Conservation (phyloP, 2,888 invertebrate genomes). For the Thereva nobilitata region DNA sequence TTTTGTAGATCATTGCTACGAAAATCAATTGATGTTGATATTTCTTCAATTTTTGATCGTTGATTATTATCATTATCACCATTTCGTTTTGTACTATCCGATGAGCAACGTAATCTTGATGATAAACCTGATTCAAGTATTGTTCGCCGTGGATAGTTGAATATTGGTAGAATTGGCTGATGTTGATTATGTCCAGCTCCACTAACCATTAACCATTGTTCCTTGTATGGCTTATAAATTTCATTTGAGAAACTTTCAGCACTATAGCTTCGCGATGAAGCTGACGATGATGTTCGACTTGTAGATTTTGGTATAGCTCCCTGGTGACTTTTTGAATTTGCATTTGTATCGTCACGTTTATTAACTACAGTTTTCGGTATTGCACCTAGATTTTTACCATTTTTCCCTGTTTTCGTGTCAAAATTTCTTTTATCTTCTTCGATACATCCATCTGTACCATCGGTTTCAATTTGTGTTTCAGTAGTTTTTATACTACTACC, state of each 20-base stretch:
- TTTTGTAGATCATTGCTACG: conserved; percentile 25
- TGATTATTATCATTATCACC: conserved; percentile 8
- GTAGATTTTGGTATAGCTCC: conserved; percentile 72
- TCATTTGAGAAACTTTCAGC: conserved; percentile 60
- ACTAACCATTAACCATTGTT: conserved; percentile 57
- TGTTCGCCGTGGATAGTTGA: conserved; percentile 49
- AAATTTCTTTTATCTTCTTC: conserved; percentile 8
- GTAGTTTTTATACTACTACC: conserved; percentile 41
- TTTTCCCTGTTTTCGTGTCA: conserved; percentile 23
- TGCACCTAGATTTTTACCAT: conserved; percentile 45
- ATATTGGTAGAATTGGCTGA: too few species aligned
- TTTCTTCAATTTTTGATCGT: conserved; percentile 33
- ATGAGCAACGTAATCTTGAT: conserved; percentile 63
- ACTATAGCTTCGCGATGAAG: conserved; percentile 64
- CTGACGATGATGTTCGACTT: conserved; percentile 64
- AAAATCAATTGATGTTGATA: conserved; percentile 34
- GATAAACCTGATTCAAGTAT: conserved; percentile 39
- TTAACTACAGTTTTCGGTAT: conserved; percentile 56
- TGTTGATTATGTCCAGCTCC: conserved; percentile 46
- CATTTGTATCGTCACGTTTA: conserved; percentile 55
- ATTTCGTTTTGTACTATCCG: conserved; percentile 42
- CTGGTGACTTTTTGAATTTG: conserved; percentile 62
- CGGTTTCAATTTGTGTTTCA: neutral
- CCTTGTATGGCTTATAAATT: conserved; percentile 50
- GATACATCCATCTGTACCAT: neutral